These are phyloP conservation scores for Echiichthys vipera DNA, from an alignment of 2,797 vertebrate species.

Conservation along the genomic window DNA sequence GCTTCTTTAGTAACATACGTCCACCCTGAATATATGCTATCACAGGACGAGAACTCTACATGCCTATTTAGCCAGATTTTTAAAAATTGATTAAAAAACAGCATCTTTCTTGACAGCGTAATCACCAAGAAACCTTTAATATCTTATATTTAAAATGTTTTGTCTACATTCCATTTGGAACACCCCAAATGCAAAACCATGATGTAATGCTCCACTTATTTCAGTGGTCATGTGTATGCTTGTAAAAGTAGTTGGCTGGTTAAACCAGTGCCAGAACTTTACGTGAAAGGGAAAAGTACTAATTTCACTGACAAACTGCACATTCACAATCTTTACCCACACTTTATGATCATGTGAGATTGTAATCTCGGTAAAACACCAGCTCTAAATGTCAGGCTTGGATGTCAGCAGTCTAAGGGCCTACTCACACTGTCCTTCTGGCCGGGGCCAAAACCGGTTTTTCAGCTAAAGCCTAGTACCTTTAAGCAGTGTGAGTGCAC, in stretches of 20 bases:
- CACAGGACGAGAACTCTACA: constrained; percentile 4
- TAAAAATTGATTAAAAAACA: constrained; percentile 6
- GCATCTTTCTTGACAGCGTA: background rate
- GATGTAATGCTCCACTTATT: background rate
- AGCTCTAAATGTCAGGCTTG: constrained; percentile 6
- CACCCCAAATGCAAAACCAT: constrained; percentile 2
- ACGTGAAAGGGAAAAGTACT: background rate
- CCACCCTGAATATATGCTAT: constrained; percentile 20
- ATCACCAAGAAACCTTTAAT: background rate
- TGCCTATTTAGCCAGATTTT: background rate
- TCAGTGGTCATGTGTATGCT: constrained; percentile 1
- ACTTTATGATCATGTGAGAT: constrained; percentile 5
- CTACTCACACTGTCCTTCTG: no score
- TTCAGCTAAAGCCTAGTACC: no score
- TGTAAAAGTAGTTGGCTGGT: constrained; percentile 1
- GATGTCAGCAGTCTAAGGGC: constrained; percentile 2
- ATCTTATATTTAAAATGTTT: constrained; percentile 8
- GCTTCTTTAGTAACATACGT: constrained; percentile 20
- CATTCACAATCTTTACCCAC: background rate
- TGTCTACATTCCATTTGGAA: constrained; percentile 2
- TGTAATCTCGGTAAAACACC: background rate
- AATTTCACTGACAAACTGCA: background rate
- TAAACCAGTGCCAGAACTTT: constrained; percentile 8
- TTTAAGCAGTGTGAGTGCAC: no score
- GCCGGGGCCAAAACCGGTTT: no score